Evolutionary conservation across 2,797 vertebrate genomes (phyloP).

Genomic region (Chromobotia macracanthus): DNA sequence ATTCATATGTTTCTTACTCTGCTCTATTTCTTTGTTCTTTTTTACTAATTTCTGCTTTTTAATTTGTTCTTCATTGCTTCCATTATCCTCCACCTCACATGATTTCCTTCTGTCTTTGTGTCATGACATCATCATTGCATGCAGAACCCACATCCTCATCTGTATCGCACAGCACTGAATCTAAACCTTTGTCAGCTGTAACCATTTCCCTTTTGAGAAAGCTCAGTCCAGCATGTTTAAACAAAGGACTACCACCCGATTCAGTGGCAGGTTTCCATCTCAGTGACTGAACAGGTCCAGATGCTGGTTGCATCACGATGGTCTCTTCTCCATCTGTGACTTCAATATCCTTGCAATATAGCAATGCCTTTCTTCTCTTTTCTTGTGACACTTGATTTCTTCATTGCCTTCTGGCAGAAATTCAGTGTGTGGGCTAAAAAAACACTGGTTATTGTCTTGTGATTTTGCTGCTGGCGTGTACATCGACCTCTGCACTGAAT

Average conservation of each 20-base stretch:
- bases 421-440: neutral
- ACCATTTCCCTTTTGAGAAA: conserved; percentile 32
- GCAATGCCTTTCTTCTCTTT: too few relatives aligned
- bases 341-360: neutral
- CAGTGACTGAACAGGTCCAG: neutral
- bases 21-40: neutral
- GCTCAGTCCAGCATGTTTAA: conserved; percentile 31
- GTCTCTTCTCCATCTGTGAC: neutral
- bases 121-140: neutral
- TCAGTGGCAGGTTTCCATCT: neutral
- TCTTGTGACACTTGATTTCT: too few relatives aligned
- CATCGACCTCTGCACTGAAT: neutral
- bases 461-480: neutral
- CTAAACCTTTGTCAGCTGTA: neutral
- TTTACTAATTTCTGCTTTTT: too few relatives aligned
- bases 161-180: neutral
- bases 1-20: neutral
- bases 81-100: neutral
- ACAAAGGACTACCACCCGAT: conserved; percentile 23
- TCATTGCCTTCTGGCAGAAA: neutral
- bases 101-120: neutral
- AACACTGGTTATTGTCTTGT: neutral
- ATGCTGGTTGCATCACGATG: neutral
- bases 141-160: neutral
- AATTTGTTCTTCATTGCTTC: neutral